Evolutionary conservation across 2,888 invertebrate species (phyloP).

Genomic region (Limnephilus rhombicus): DNA sequence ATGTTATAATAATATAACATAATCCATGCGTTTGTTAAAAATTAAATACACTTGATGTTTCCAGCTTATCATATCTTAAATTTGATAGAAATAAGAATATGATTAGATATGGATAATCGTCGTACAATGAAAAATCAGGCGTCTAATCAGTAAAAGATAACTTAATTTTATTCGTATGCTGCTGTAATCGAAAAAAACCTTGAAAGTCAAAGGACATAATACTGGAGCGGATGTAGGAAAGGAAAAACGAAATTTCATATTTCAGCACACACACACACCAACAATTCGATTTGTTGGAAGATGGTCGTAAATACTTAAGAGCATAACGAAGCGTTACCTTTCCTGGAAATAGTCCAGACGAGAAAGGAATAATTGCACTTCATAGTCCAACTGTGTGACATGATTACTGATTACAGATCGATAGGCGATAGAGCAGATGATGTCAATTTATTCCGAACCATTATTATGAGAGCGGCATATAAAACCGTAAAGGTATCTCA

Average conservation of each 20-base stretch:
- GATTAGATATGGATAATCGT: background rate
- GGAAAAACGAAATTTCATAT: background rate
- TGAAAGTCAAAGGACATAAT: background rate
- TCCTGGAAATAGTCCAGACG: background rate
- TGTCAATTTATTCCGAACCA: slow-evolving; percentile 11
- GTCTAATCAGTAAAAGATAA: background rate
- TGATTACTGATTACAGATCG: slow-evolving; percentile 10
- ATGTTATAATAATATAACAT: background rate
- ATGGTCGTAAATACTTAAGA: background rate
- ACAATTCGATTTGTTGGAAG: background rate
- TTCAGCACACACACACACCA: background rate
- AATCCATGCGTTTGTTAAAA: background rate
- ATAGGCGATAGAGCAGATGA: background rate
- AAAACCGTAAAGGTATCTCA: slow-evolving; percentile 8
- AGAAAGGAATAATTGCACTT: background rate
- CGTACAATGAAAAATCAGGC: background rate
- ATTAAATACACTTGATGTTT: no score
- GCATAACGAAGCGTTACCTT: background rate
- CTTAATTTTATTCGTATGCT: background rate
- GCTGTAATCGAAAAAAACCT: background rate
- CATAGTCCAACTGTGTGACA: slow-evolving; percentile 11
- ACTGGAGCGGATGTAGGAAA: background rate
- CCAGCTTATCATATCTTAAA: background rate
- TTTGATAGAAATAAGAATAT: background rate
- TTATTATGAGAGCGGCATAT: slow-evolving; percentile 6